phyloP scores from a whole-genome alignment of 2,888 invertebrate species.

The Loripinus fragilis region DNA sequence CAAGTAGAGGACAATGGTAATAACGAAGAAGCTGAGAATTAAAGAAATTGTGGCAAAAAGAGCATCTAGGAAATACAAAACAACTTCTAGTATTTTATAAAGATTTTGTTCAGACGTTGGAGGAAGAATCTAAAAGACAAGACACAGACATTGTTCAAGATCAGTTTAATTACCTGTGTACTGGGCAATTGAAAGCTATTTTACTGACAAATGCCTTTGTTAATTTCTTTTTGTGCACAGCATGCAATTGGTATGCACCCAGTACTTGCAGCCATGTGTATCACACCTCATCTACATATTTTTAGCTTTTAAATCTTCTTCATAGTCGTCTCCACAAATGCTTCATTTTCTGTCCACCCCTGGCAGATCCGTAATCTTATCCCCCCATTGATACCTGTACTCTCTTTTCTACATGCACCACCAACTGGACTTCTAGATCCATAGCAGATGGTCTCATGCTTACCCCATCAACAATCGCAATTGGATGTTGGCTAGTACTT shows the following conservation, averaged over 20 bases:
- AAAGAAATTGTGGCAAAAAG: not conserved
- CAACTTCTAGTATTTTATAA: not conserved
- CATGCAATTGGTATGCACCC: conserved; percentile 6
- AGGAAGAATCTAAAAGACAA: not conserved
- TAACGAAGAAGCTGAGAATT: not conserved
- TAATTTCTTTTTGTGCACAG: conserved; percentile 1
- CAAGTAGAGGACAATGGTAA: conserved; percentile 3
- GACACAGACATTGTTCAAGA: conserved; percentile 6
- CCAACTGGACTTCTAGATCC: not conserved
- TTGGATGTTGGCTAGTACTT: too few species aligned
- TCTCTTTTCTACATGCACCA: not conserved
- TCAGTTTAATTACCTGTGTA: not conserved
- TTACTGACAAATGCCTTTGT: conserved; percentile 1
- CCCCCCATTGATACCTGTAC: not conserved
- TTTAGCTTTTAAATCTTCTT: not conserved
- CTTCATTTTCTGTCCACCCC: not conserved
- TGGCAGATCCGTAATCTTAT: not conserved
- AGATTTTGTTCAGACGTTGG: not conserved
- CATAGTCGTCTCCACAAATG: not conserved
- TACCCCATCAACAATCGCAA: not conserved
- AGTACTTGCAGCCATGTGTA: not conserved
- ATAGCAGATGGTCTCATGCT: not conserved
- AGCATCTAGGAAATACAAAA: not conserved
- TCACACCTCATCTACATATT: not conserved
- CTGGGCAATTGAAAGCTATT: not conserved